Evolutionary conservation across 2,797 vertebrate genomes (phyloP).

Genomic region (Ptychobarbus kaznakovi): DNA sequence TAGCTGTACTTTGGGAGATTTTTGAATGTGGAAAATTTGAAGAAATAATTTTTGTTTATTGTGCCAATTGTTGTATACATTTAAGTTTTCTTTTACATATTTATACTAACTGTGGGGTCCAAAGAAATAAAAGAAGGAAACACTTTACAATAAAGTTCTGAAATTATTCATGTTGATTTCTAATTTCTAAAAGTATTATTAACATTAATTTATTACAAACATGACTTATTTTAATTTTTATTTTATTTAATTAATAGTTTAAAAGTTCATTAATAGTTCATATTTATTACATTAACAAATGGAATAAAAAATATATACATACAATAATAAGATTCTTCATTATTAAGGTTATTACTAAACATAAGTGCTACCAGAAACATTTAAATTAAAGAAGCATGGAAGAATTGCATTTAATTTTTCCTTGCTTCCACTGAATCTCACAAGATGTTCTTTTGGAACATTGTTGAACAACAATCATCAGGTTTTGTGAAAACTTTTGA

Average conservation of each 20-base stretch:
- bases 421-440: background rate
- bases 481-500: background rate
- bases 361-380: background rate
- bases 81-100: background rate
- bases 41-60: conserved; percentile 4
- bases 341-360: too few species aligned
- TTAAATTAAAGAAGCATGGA: background rate
- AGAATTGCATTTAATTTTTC: background rate
- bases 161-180: background rate
- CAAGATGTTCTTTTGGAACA: background rate
- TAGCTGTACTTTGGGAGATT: conserved; percentile 22
- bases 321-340: too few species aligned
- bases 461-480: background rate
- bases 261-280: too few species aligned
- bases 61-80: background rate
- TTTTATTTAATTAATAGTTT: background rate
- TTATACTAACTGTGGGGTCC: background rate
- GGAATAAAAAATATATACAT: background rate
- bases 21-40: background rate
- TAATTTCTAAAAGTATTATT: background rate
- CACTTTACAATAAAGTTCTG: background rate
- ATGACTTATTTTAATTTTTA: background rate
- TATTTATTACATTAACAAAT: background rate
- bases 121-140: background rate
- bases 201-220: background rate